Evolutionary conservation across 2,113 vertebrate genomes (phyloP).

Genomic region (Silurus glanis): DNA sequence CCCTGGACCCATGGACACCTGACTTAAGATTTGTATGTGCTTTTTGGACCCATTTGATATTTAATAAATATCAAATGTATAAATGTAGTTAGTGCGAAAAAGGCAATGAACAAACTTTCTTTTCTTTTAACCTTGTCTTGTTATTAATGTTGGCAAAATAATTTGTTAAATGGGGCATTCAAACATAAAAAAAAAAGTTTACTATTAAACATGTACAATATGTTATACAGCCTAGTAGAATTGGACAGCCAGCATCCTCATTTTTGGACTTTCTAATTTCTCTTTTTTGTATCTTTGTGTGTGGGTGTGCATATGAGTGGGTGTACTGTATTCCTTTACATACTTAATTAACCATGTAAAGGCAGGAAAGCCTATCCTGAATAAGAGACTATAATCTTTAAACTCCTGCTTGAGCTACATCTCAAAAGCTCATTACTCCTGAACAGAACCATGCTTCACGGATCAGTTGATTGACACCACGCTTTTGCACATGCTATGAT

Average conservation of each 20-base stretch:
- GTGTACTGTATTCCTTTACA: background rate
- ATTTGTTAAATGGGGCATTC: background rate
- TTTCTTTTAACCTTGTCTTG: background rate
- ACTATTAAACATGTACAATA: background rate
- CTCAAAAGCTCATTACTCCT: slow-evolving; percentile 42
- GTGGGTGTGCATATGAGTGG: slow-evolving; percentile 9
- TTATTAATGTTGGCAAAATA: background rate
- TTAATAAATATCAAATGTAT: background rate
- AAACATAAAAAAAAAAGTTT: too few relatives aligned
- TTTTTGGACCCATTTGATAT: too few relatives aligned
- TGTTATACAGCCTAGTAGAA: background rate
- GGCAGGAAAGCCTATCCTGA: slow-evolving; percentile 30
- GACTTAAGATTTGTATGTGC: too few relatives aligned
- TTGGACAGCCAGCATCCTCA: background rate
- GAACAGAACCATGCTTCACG: slow-evolving; percentile 12
- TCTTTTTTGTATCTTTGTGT: background rate
- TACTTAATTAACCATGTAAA: background rate
- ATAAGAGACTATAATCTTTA: slow-evolving; percentile 34
- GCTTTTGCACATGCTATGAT: slow-evolving; percentile 14
- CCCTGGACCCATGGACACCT: too few relatives aligned
- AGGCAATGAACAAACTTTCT: background rate
- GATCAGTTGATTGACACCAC: background rate
- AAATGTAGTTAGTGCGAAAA: background rate
- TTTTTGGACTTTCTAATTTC: background rate
- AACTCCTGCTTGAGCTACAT: slow-evolving; percentile 27